These are phyloP conservation scores for Lymantria monacha DNA, from an alignment of 2,888 invertebrate genomes.

Conservation along the genomic window DNA sequence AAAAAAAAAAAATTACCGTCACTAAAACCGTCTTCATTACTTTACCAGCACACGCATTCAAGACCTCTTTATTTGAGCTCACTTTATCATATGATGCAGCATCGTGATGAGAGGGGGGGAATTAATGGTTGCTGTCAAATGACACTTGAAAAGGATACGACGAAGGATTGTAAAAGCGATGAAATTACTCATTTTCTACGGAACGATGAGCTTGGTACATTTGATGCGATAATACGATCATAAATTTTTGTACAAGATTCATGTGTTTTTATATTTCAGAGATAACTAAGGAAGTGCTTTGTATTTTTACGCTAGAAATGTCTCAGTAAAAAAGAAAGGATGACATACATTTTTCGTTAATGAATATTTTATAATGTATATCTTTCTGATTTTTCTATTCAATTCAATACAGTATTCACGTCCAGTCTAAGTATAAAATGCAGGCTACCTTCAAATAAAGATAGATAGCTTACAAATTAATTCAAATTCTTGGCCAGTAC, in stretches of 20 bases:
- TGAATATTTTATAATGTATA: neutral
- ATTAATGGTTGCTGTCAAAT: conserved; percentile 48
- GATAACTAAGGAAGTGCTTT: neutral
- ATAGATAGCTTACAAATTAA: too few species aligned
- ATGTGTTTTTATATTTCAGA: conserved; percentile 6
- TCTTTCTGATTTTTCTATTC: too few species aligned
- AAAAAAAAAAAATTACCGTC: conserved; percentile 5
- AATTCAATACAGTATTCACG: too few species aligned
- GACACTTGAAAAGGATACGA: conserved; percentile 36
- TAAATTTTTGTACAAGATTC: conserved; percentile 9
- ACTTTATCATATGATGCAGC: conserved; percentile 32
- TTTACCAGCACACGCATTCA: conserved; percentile 13
- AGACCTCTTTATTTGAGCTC: conserved; percentile 32
- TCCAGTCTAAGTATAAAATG: too few species aligned
- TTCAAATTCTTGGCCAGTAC: too few species aligned
- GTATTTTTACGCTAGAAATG: neutral
- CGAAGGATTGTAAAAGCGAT: conserved; percentile 32
- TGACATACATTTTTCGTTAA: neutral
- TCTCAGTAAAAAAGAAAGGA: neutral
- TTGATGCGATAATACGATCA: conserved; percentile 6
- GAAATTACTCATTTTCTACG: conserved; percentile 26
- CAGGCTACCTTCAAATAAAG: too few species aligned
- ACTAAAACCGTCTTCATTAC: conserved; percentile 14
- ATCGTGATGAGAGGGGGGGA: conserved; percentile 29
- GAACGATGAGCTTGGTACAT: conserved; percentile 8